Evolutionary conservation across 1,140 invertebrate genomes (phyloP).

Genomic region (Oryctes rhinoceros): DNA sequence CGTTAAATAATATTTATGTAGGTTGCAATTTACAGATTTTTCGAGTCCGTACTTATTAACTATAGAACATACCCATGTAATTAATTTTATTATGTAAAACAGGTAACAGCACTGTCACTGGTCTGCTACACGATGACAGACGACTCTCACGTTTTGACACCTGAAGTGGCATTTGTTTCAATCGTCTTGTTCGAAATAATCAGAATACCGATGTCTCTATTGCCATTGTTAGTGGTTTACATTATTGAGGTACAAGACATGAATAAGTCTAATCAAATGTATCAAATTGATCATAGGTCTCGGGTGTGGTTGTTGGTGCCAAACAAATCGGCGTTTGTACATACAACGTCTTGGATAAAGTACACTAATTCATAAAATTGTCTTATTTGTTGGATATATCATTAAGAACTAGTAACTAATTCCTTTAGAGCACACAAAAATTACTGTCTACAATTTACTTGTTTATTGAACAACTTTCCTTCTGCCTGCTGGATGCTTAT

Average conservation of each 20-base stretch:
- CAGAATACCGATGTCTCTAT: slow-evolving; percentile 76
- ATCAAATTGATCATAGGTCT: slow-evolving; percentile 25
- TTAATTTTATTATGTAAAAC: slow-evolving; percentile 31
- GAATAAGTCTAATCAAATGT: slow-evolving; percentile 40
- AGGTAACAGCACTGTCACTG: slow-evolving; percentile 25
- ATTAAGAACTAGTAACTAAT: slow-evolving; percentile 8
- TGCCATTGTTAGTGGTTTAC: slow-evolving; percentile 75
- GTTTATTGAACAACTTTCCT: no score
- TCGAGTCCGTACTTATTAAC: background rate
- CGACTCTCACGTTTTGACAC: slow-evolving; percentile 68
- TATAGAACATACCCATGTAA: background rate
- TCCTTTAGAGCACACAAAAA: background rate
- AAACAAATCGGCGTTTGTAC: slow-evolving; percentile 29
- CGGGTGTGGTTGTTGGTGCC: slow-evolving; percentile 12
- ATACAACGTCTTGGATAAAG: background rate
- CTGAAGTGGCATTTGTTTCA: slow-evolving; percentile 85
- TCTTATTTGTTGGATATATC: background rate
- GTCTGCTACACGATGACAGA: slow-evolving; percentile 26
- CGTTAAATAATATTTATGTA: background rate
- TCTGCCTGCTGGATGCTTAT: no score
- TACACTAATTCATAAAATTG: background rate
- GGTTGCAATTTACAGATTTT: background rate
- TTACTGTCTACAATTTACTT: no score
- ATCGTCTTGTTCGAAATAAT: slow-evolving; percentile 88
- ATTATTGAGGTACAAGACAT: slow-evolving; percentile 70